Percentiles rank a stretch among this genome's conserved stretches.
These are phyloP conservation scores for Heteromyza rotundicornis DNA, from an alignment of 2,888 invertebrate species.

Conservation along the genomic window DNA sequence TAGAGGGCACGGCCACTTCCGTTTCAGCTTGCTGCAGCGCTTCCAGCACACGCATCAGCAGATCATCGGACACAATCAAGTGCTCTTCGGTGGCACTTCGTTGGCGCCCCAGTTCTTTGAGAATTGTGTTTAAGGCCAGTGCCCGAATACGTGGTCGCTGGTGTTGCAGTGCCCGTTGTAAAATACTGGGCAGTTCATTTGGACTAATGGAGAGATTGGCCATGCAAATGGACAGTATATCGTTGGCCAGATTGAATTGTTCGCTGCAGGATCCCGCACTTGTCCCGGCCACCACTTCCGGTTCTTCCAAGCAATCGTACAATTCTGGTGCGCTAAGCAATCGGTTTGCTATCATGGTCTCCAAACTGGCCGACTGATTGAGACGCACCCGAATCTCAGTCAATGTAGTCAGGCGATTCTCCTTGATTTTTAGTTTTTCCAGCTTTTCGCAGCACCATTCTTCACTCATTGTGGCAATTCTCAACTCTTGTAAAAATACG, in stretches of 20 bases:
- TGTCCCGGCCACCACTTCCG: slow-evolving; percentile 53
- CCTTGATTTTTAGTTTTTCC: slow-evolving; percentile 62
- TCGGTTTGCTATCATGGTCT: slow-evolving; percentile 59
- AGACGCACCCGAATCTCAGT: slow-evolving; percentile 63
- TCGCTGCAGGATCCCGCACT: slow-evolving; percentile 42
- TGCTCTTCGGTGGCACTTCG: neutral
- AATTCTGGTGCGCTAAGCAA: slow-evolving; percentile 67
- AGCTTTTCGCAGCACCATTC: slow-evolving; percentile 65
- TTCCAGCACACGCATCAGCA: slow-evolving; percentile 46
- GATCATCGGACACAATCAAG: slow-evolving; percentile 36
- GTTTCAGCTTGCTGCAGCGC: slow-evolving; percentile 49
- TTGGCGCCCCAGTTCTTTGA: slow-evolving; percentile 40
- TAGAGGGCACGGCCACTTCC: slow-evolving; percentile 43
- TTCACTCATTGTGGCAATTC: slow-evolving; percentile 50
- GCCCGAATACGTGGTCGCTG: slow-evolving; percentile 69
- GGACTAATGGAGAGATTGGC: slow-evolving; percentile 67
- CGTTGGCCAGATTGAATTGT: slow-evolving; percentile 69
- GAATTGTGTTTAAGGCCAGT: slow-evolving; percentile 71
- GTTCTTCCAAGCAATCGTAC: slow-evolving; percentile 70
- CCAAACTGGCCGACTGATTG: slow-evolving; percentile 56
- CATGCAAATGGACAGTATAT: slow-evolving; percentile 71
- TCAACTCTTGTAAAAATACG: neutral
- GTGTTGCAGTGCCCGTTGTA: slow-evolving; percentile 71
- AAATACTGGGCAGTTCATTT: slow-evolving; percentile 65
- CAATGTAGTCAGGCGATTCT: slow-evolving; percentile 62